These are phyloP conservation scores for Syritta pipiens DNA, from an alignment of 2,888 invertebrate genomes.

Conservation along the genomic window DNA sequence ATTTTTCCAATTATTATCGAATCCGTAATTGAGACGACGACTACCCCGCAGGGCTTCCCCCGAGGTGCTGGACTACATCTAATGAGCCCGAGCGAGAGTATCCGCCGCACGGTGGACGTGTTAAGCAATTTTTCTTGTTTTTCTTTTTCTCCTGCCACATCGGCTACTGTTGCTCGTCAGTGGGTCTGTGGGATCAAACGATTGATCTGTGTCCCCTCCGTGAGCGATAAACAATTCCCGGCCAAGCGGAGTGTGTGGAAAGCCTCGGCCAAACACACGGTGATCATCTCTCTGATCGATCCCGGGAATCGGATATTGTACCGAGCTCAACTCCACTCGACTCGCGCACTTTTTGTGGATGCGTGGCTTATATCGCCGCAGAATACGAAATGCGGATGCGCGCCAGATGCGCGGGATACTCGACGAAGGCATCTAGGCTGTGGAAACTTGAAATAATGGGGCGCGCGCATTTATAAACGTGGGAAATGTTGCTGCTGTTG, in stretches of 20 bases:
- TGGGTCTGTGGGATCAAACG: constrained; percentile 66
- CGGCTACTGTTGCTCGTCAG: constrained; percentile 41
- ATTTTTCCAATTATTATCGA: constrained; percentile 70
- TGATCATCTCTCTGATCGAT: no score
- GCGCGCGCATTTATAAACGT: constrained; percentile 67
- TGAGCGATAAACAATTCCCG: constrained; percentile 61
- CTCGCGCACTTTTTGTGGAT: constrained; percentile 32
- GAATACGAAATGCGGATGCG: constrained; percentile 68
- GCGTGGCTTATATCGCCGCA: constrained; percentile 63
- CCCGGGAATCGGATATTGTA: constrained; percentile 66
- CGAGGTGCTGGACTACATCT: constrained; percentile 65
- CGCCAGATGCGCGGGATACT: constrained; percentile 66
- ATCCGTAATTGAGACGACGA: constrained; percentile 63
- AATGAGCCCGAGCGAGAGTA: constrained; percentile 47
- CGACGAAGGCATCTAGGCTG: constrained; percentile 65
- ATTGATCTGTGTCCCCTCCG: constrained; percentile 61
- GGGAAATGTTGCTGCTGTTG: constrained; percentile 57
- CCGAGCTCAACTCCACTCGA: no score
- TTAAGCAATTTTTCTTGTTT: constrained; percentile 67
- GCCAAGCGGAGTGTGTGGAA: no score
- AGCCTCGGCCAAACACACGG: no score
- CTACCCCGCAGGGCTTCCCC: constrained; percentile 58
- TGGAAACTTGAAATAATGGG: constrained; percentile 66
- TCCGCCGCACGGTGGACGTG: constrained; percentile 49
- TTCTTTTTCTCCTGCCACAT: constrained; percentile 18